phyloP scores from a whole-genome alignment of 2,888 invertebrate species.

The Panzeria rudis region DNA sequence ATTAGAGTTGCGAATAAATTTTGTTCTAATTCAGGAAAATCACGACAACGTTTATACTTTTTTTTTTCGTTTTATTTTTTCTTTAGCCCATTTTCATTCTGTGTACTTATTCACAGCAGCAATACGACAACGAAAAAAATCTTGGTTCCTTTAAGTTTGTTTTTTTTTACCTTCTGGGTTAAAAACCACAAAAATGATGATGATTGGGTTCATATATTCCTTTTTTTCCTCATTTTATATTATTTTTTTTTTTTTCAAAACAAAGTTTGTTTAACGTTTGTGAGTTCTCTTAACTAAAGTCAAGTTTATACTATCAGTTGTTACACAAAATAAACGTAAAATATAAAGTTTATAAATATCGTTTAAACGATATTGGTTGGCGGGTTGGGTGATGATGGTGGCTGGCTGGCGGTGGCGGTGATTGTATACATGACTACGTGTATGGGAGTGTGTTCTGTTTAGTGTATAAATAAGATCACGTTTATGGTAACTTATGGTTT shows the following conservation, averaged over 20 bases:
- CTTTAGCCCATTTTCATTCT: conserved; percentile 21
- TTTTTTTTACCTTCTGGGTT: conserved; percentile 65
- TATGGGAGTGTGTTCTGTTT: conserved; percentile 2
- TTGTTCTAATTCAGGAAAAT: conserved; percentile 77
- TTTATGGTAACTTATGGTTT: conserved; percentile 73
- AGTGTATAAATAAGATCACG: conserved; percentile 71
- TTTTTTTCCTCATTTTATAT: background rate
- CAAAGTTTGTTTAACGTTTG: conserved; percentile 13
- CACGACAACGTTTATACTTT: conserved; percentile 74
- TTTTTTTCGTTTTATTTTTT: conserved; percentile 7
- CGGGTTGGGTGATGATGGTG: background rate
- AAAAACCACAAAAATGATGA: conserved; percentile 63
- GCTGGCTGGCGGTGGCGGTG: conserved; percentile 14
- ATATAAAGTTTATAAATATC: conserved; percentile 65
- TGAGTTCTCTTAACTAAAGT: conserved; percentile 45
- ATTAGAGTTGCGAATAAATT: conserved; percentile 77
- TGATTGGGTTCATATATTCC: conserved; percentile 65
- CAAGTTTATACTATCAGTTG: conserved; percentile 62
- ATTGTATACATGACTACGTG: background rate
- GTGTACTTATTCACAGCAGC: conserved; percentile 53
- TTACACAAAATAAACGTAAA: conserved; percentile 44
- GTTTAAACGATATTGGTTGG: conserved; percentile 55
- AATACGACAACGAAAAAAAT: conserved; percentile 16
- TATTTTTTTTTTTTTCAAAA: conserved; percentile 28
- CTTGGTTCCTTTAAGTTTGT: conserved; percentile 21